Evolutionary conservation across 2,888 invertebrate genomes (phyloP).

Genomic region (Rapana venosa): DNA sequence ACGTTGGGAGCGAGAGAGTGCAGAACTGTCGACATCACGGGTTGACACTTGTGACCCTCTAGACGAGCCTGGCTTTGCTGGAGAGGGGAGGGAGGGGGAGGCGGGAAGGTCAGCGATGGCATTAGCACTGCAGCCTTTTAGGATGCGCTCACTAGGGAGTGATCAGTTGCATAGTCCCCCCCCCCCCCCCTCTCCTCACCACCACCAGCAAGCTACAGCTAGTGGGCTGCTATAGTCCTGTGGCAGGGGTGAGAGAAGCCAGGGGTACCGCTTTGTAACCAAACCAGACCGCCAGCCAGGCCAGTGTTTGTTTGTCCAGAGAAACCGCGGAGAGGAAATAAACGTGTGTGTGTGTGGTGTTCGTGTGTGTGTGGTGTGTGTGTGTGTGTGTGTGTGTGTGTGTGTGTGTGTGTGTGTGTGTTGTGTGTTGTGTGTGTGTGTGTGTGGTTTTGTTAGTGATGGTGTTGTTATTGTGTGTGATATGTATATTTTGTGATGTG

Average conservation of each 20-base stretch:
- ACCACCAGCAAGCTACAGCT: no score
- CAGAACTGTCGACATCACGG: background rate
- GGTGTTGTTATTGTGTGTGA: background rate
- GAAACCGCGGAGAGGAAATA: no score
- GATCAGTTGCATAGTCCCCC: no score
- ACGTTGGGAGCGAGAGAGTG: background rate
- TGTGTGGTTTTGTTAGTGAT: background rate
- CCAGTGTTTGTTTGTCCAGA: background rate
- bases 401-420: background rate
- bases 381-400: background rate
- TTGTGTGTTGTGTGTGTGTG: background rate
- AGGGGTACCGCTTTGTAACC: background rate
- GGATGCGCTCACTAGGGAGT: background rate
- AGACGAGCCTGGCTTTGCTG: background rate
- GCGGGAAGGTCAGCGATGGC: background rate
- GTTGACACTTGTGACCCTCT: background rate
- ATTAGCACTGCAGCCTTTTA: conserved; percentile 5
- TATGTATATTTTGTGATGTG: no score
- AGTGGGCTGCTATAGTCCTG: no score
- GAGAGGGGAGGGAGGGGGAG: background rate
- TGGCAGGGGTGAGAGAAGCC: background rate
- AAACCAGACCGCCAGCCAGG: no score
- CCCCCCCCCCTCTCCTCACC: no score
- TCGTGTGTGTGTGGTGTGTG: background rate
- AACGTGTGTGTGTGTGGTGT: background rate